Evolutionary conservation across 2,797 vertebrate species (phyloP).

Genomic region (Leptoclinus maculatus): DNA sequence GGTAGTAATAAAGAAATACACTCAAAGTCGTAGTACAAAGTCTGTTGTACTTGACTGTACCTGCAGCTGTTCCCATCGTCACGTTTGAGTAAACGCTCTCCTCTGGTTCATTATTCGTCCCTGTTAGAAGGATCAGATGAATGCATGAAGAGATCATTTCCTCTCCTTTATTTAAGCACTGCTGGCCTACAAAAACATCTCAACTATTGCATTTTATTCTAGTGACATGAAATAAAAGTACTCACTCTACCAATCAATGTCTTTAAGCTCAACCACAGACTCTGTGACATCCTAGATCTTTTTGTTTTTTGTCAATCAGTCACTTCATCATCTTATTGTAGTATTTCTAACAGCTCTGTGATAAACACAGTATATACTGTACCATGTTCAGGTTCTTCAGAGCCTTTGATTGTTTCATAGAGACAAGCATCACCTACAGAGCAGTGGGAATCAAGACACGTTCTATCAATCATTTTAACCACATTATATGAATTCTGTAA

Average conservation of each 20-base stretch:
- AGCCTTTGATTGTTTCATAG: background rate
- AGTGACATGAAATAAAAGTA: too few species aligned
- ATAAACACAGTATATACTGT: background rate
- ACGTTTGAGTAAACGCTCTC: conserved; percentile 14
- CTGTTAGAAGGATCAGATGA: conserved; percentile 1
- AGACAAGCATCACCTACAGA: background rate
- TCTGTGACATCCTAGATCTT: conserved; percentile 11
- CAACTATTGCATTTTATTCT: background rate
- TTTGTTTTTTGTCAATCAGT: background rate
- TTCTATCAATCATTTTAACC: background rate
- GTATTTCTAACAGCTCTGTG: background rate
- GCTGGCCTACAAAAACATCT: background rate
- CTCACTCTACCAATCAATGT: background rate
- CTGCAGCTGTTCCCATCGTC: conserved; percentile 4
- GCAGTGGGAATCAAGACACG: background rate
- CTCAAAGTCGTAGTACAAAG: background rate
- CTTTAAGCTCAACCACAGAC: background rate
- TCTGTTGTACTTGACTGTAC: background rate
- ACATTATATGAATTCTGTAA: background rate
- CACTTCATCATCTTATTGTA: background rate
- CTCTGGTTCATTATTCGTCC: background rate
- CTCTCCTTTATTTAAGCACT: background rate
- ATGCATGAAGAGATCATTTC: background rate
- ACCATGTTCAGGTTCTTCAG: background rate
- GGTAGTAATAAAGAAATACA: background rate